phyloP scores from a whole-genome alignment of 2,888 invertebrate genomes.

The Epinotia ramella region DNA sequence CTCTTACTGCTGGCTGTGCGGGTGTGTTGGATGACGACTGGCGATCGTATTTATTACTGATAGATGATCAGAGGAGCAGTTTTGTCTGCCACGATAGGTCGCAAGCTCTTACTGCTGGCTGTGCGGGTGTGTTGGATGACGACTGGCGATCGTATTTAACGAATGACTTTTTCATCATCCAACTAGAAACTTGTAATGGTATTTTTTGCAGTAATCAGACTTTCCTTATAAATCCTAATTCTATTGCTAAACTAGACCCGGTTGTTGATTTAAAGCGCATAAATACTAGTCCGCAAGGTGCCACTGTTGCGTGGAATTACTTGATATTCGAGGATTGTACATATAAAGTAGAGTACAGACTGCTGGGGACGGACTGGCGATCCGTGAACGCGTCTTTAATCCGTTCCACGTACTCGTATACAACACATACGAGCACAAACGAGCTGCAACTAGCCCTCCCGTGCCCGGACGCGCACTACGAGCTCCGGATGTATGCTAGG shows the following conservation, averaged over 20 bases:
- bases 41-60: too few relatives aligned
- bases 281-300: not conserved
- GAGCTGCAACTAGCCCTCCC: not conserved
- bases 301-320: not conserved
- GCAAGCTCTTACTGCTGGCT: not conserved
- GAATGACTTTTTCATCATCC: not conserved
- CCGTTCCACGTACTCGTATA: not conserved
- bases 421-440: not conserved
- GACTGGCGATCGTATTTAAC: not conserved
- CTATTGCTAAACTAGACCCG: not conserved
- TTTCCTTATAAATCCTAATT: not conserved
- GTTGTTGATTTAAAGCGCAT: not conserved
- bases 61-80: not conserved
- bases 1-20: too few relatives aligned
- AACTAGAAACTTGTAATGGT: not conserved
- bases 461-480: constrained; percentile 1
- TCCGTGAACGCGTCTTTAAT: constrained; percentile 2
- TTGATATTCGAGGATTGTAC: not conserved
- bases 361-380: not conserved
- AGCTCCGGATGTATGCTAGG: not conserved
- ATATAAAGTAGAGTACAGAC: not conserved
- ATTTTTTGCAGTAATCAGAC: not conserved
- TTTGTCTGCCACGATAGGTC: not conserved
- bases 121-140: not conserved
- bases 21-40: too few relatives aligned